Base-by-base conservation (phyloP, 1,140 invertebrate species). In the Dysdera silvatica region DNA sequence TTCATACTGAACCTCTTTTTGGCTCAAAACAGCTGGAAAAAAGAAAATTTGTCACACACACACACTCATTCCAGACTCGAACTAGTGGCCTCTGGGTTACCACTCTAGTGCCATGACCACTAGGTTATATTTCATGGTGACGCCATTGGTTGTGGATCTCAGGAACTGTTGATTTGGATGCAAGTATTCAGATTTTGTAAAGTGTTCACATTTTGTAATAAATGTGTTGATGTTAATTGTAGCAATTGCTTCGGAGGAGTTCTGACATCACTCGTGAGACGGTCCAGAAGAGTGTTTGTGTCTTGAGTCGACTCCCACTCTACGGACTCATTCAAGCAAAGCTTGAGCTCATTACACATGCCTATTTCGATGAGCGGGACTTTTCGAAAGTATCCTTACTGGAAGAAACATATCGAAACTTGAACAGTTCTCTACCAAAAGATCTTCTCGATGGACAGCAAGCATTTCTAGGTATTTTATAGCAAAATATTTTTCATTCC, bases 261-360 rank as follows among this genome's bases (percentile, higher is more conserved):
- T 87, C 90, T n/a, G 95, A 98, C 74, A 91, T 99, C 71, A 99
- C 95, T 1, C 81, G 96, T 69, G 92, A 91, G 65, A 91, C 90
- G 26, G 89, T 96, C 28, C 92, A 95, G 78, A 96, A 96, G 75
- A 89, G 89, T 72, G 89, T 93, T 3, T 93, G 90, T 78, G 88
- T 94, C 16, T 75, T 99, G 48, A 94, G 91, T 70, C 85, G 82
- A 62, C 80, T 90, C 67, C 92, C 93, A 23, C 79, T 96, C 7
- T 96, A 89, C 80, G 92, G 91, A 12, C 85, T 94, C 52, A 87
- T 96, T 68, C 90, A 93, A 78, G 77, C 95, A 0, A 98, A 98
- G 81, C 85, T 98, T 80, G 85, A 92, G 57, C 79, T 98, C 3
- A 97, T 98, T 63, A 97, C 95, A 0, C 86, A 95, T 76, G 94